Evolutionary conservation across 23 tunicate genomes (phyloP).

Genomic region (Phallusia fumigata): DNA sequence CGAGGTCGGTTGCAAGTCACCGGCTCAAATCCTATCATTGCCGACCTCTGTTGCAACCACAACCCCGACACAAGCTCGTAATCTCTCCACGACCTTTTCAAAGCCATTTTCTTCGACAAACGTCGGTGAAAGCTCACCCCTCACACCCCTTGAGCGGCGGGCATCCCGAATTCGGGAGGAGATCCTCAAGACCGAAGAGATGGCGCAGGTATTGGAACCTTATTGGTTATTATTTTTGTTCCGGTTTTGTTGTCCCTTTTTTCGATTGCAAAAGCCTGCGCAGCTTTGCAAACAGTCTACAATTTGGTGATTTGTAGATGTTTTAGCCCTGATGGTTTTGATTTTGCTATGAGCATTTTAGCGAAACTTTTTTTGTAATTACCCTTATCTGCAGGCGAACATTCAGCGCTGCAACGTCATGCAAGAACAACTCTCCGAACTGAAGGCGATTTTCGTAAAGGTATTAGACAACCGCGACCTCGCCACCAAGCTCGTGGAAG

Average conservation of each 20-base stretch:
- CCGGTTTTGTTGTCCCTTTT: background rate
- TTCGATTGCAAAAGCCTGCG: too few species aligned
- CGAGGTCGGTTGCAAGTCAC: slow-evolving; percentile 30
- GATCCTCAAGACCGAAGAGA: slow-evolving; percentile 70
- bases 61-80: slow-evolving; percentile 26
- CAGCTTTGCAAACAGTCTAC: too few species aligned
- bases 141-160: slow-evolving; percentile 45
- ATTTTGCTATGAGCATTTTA: too few species aligned
- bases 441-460: slow-evolving; percentile 60
- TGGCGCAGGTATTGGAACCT: slow-evolving; percentile 54
- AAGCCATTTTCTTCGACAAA: slow-evolving; percentile 37
- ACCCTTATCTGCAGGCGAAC: slow-evolving; percentile 49
- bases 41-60: slow-evolving; percentile 24
- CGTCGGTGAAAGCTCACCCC: slow-evolving; percentile 33
- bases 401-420: slow-evolving; percentile 76
- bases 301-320: too few species aligned
- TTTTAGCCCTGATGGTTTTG: too few species aligned
- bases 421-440: slow-evolving; percentile 69
- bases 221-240: background rate
- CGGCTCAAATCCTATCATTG: slow-evolving; percentile 29
- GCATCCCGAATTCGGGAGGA: slow-evolving; percentile 51
- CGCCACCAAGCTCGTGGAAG: slow-evolving; percentile 46
- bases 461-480: slow-evolving; percentile 54
- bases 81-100: slow-evolving; percentile 35
- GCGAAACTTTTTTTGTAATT: too few species aligned